phyloP scores from a whole-genome alignment of 1,140 invertebrate genomes.

The Aphidius gifuensis region DNA sequence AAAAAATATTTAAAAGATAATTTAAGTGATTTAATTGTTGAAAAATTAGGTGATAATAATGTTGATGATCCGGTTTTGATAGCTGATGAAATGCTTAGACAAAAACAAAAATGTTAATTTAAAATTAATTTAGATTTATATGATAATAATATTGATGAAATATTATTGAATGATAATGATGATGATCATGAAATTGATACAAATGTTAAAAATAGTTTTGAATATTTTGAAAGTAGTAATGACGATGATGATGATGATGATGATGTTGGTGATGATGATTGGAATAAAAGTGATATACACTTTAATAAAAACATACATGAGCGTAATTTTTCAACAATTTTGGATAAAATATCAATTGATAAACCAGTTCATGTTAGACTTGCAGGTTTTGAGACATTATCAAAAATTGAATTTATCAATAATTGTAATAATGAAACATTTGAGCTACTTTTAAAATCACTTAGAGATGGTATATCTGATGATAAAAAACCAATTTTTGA shows the following conservation, averaged over 20 bases:
- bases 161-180: background rate
- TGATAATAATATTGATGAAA: background rate
- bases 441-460: slow-evolving; percentile 37
- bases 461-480: slow-evolving; percentile 42
- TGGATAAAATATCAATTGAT: slow-evolving; percentile 40
- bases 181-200: slow-evolving; percentile 32
- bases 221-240: too few relatives aligned
- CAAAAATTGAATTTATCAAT: slow-evolving; percentile 41
- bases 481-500: slow-evolving; percentile 48
- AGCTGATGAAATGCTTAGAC: slow-evolving; percentile 37
- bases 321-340: slow-evolving; percentile 34
- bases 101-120: too few relatives aligned
- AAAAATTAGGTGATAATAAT: slow-evolving; percentile 33
- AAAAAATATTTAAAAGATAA: slow-evolving; percentile 42
- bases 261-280: slow-evolving; percentile 33
- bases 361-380: slow-evolving; percentile 49
- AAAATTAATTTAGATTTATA: slow-evolving; percentile 24
- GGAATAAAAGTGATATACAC: slow-evolving; percentile 41
- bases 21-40: slow-evolving; percentile 39
- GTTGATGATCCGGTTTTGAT: background rate
- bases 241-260: slow-evolving; percentile 2
- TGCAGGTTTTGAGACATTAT: slow-evolving; percentile 46
- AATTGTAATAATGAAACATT: slow-evolving; percentile 35
- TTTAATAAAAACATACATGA: slow-evolving; percentile 28
- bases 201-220: background rate